phyloP scores from a whole-genome alignment of 2,797 vertebrate species.

The Cichlasoma orientale region DNA sequence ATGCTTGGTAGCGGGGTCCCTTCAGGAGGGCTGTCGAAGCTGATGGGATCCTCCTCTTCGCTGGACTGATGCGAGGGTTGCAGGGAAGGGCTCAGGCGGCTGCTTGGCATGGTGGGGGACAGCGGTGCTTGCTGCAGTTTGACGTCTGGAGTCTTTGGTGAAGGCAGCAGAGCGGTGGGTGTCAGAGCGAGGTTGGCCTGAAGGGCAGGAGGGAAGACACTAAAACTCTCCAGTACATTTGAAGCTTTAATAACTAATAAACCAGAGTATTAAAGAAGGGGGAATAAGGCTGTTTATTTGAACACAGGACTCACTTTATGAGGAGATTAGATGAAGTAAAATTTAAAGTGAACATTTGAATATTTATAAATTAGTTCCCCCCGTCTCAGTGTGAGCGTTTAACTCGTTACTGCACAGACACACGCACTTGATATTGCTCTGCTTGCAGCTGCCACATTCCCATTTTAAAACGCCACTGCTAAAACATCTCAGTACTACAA shows the following conservation, averaged over 20 bases:
- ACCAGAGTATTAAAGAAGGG: not conserved
- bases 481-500: not conserved
- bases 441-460: not conserved
- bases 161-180: constrained; percentile 73
- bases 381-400: not conserved
- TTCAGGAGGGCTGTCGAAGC: constrained; percentile 77
- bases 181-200: constrained; percentile 83
- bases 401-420: not conserved
- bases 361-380: not conserved
- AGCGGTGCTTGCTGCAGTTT: constrained; percentile 65
- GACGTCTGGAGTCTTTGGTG: constrained; percentile 75
- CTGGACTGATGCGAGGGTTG: constrained; percentile 52
- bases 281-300: not conserved
- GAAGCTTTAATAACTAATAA: not conserved
- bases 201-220: constrained; percentile 1
- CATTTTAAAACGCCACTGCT: not conserved
- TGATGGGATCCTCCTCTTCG: constrained; percentile 74
- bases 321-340: not conserved
- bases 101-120: constrained; percentile 48
- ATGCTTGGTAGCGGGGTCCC: constrained; percentile 72
- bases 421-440: not conserved
- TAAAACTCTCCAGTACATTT: constrained; percentile 11
- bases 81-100: constrained; percentile 43
- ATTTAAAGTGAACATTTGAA: not conserved
- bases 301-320: not conserved